These are phyloP conservation scores for Aphelinus certus DNA, from an alignment of 1,140 invertebrate species.

Conservation along the genomic window DNA sequence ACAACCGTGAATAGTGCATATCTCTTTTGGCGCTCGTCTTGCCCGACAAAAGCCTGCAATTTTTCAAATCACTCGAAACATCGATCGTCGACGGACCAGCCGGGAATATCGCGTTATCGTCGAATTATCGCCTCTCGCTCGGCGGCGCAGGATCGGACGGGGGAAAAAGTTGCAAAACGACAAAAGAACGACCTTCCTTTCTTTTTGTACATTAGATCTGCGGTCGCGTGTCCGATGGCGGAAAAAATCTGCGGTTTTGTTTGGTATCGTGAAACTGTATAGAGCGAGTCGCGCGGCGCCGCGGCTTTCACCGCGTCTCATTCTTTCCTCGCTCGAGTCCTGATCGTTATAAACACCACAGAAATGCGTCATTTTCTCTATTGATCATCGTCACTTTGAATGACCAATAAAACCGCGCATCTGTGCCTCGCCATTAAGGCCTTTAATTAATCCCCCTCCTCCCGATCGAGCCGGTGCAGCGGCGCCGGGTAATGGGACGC, in stretches of 20 bases:
- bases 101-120: background rate
- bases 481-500: background rate
- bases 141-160: background rate
- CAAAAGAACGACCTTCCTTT: slow-evolving; percentile 24
- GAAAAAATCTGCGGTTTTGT: slow-evolving; percentile 53
- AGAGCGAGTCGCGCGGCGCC: too few relatives aligned
- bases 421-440: background rate
- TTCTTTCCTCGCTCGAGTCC: background rate
- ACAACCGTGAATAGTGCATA: too few relatives aligned
- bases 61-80: too few relatives aligned
- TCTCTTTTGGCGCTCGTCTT: too few relatives aligned
- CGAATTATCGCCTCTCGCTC: background rate
- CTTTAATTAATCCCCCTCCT: slow-evolving; percentile 17
- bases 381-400: slow-evolving; percentile 14
- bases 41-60: too few relatives aligned
- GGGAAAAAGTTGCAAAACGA: slow-evolving; percentile 17
- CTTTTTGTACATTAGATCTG: slow-evolving; percentile 36
- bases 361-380: slow-evolving; percentile 22
- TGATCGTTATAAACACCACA: slow-evolving; percentile 19
- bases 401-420: slow-evolving; percentile 13
- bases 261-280: slow-evolving; percentile 48
- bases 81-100: background rate
- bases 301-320: slow-evolving; percentile 48
- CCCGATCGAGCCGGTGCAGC: slow-evolving; percentile 19
- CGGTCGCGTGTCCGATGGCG: slow-evolving; percentile 46